These are phyloP conservation scores for Melitaea athalia DNA, from an alignment of 2,888 invertebrate species.

Conservation along the genomic window DNA sequence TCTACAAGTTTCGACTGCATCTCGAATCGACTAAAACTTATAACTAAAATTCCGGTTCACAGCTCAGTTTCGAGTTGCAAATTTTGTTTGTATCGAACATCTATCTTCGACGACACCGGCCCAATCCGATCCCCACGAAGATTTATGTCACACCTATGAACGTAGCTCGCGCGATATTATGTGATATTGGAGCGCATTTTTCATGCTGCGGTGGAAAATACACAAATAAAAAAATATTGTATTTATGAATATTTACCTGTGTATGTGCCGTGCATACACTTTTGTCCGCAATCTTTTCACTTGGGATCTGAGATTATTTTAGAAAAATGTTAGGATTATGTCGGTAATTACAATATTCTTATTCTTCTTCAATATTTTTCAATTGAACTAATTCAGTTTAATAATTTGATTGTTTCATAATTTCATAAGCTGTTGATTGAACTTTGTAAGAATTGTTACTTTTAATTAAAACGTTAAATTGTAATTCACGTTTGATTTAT, in stretches of 20 bases:
- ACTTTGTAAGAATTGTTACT: too few species aligned
- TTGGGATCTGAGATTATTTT: too few species aligned
- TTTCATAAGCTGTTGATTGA: too few species aligned
- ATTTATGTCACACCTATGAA: conserved; percentile 3
- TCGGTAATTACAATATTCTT: too few species aligned
- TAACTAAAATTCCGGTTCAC: neutral
- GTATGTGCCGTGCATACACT: neutral
- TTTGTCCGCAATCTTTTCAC: too few species aligned
- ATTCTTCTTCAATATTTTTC: too few species aligned
- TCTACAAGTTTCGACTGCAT: neutral
- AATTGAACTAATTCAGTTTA: too few species aligned
- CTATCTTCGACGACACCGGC: conserved; percentile 1
- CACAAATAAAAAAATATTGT: neutral
- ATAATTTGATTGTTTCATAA: too few species aligned
- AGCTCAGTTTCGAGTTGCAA: neutral
- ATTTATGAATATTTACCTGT: neutral
- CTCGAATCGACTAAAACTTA: neutral
- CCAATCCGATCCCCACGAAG: conserved; percentile 4
- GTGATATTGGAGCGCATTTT: conserved; percentile 2
- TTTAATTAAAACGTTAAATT: too few species aligned
- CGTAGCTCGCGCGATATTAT: neutral
- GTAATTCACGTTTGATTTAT: too few species aligned
- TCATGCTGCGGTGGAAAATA: neutral
- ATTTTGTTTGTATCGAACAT: conserved; percentile 3
- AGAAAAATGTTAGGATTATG: too few species aligned